These are phyloP conservation scores for Anolis sagrei DNA, from an alignment of 2,113 vertebrate genomes.

Conservation along the genomic window DNA sequence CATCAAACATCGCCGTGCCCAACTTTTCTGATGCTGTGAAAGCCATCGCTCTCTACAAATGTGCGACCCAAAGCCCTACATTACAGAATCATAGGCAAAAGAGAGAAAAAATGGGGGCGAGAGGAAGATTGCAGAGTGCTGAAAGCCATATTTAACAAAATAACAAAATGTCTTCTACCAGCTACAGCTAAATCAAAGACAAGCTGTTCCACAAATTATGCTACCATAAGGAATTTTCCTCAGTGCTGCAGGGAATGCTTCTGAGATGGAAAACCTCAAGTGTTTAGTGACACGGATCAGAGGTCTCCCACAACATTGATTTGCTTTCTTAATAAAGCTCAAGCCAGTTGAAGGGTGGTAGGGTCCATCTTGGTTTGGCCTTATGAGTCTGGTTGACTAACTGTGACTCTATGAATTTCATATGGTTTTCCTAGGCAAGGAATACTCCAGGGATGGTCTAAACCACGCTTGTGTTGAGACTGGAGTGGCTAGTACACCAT, in stretches of 20 bases:
- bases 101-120: neutral
- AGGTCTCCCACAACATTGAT: neutral
- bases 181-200: slow-evolving; percentile 13
- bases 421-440: no score
- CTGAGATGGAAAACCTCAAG: neutral
- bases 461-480: neutral
- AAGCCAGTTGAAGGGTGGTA: neutral
- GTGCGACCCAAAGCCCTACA: neutral
- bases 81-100: neutral
- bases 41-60: neutral
- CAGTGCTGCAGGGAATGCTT: neutral
- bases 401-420: no score
- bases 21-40: neutral
- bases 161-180: neutral
- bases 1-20: neutral
- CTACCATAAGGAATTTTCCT: slow-evolving; percentile 18
- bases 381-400: neutral
- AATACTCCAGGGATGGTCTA: neutral
- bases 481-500: neutral
- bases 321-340: slow-evolving; percentile 5
- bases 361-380: neutral
- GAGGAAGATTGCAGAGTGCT: neutral
- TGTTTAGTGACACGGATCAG: slow-evolving; percentile 1
- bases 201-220: slow-evolving; percentile 32
- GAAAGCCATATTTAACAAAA: neutral